Evolutionary conservation across 2,888 invertebrate species (phyloP).

Genomic region (Aspidapion aeneum): DNA sequence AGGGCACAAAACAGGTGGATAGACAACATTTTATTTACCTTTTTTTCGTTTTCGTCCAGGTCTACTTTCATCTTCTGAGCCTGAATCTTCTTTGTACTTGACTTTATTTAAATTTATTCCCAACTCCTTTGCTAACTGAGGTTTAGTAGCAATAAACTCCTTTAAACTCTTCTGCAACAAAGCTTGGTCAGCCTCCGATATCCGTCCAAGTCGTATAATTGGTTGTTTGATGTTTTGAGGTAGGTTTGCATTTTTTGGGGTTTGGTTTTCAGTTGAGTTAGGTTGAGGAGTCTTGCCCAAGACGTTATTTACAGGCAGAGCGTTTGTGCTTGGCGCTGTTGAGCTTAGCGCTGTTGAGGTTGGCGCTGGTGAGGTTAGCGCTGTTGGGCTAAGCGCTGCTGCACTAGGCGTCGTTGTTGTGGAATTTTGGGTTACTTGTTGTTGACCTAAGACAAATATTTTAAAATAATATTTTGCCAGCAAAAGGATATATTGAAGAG

Average conservation of each 20-base stretch:
- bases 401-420: too few species aligned
- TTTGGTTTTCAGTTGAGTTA: constrained; percentile 5
- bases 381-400: too few species aligned
- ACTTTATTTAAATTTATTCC: constrained; percentile 47
- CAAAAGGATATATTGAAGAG: constrained; percentile 3
- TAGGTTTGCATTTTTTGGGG: constrained; percentile 2
- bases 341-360: not conserved
- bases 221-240: constrained; percentile 50
- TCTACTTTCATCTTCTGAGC: constrained; percentile 28
- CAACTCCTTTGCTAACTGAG: constrained; percentile 56
- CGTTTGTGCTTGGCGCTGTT: not conserved
- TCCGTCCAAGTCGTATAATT: constrained; percentile 58
- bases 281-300: too few species aligned
- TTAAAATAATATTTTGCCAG: constrained; percentile 9
- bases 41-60: constrained; percentile 27
- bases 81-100: constrained; percentile 26
- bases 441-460: not conserved
- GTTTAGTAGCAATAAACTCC: constrained; percentile 61
- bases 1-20: too few species aligned
- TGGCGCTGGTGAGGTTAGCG: too few species aligned
- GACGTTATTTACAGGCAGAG: not conserved
- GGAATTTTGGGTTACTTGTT: constrained; percentile 7
- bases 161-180: constrained; percentile 61
- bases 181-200: constrained; percentile 50
- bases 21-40: too few species aligned